Base-by-base conservation (phyloP, 2,797 vertebrate species). In the Hippopotamyrus pictus region DNA sequence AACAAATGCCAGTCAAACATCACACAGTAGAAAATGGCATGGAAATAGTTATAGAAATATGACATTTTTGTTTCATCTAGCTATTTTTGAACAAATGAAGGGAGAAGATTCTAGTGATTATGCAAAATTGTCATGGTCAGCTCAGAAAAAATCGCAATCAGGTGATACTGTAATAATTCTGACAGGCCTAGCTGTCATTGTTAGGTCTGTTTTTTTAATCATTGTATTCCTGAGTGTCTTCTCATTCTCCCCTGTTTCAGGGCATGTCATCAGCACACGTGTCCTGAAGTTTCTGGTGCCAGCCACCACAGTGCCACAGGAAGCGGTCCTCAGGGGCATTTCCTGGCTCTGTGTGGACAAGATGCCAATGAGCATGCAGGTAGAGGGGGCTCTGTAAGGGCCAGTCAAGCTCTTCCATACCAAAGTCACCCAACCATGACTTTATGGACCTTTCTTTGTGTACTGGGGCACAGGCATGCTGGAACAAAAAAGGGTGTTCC, bases 261-360 rank as follows among this genome's bases (percentile, higher is more conserved):
- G 95, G 37, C 73, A 87, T 0, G 44, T 17, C 65, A 89, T 92
- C 3, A 95, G 95, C 92, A 88, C 89, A 1, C 95, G 96, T 50
- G 92, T 99, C 89, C 90, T 99, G 89, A 99, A 97, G 94, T 97
- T 95, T 93, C 93, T 99, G 86, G 92, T 99, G 91, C 98, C 98
- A 91, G 92, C 95, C 57, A 94, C 96, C 33, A 92, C 95, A 86
- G 95, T 99, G 93, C 96, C 96, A 44, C 96, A 97, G 93, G 93
- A 90, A 90, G 96, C 96, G 33, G 94, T 99, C 57, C 94, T 98
- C 90, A 94, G 95, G 91, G 96, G 96, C 0, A 92, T 99, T 9
- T 97, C 97, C 88, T 97, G 95, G 97, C 92, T 99, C 33, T 96
- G 96, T 91, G 94, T 96, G 3, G 91, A 93, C 57, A 98, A 97